A percentile compares a stretch with the other conserved stretches of the same genome.
Conservation (phyloP, 2,113 vertebrate species). For the Sylvilagus bachmani region DNA sequence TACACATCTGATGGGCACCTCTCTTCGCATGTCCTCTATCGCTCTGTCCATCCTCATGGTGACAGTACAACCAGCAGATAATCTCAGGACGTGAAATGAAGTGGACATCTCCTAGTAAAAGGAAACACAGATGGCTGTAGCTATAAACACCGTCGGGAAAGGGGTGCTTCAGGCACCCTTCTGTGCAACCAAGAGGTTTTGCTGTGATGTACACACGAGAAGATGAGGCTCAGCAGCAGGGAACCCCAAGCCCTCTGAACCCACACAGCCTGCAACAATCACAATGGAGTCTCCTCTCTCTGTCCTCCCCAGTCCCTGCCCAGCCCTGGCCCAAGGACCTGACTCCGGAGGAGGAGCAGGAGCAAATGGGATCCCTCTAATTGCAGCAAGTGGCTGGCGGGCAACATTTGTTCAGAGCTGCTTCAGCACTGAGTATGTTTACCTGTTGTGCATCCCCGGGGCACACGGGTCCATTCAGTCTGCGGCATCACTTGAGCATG, state of each 20-base stretch:
- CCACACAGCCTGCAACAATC: not conserved
- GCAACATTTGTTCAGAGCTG: not conserved
- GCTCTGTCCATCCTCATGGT: too few species aligned
- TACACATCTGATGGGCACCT: not conserved
- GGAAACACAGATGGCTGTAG: not conserved
- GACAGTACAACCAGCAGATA: not conserved
- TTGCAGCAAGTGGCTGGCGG: not conserved
- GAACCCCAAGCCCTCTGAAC: not conserved
- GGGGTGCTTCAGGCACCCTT: not conserved
- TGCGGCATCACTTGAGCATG: not conserved
- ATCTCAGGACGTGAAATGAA: not conserved
- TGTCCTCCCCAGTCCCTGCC: not conserved
- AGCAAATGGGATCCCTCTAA: not conserved
- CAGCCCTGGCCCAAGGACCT: not conserved
- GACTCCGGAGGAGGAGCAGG: not conserved
- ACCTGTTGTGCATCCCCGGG: rapidly evolving
- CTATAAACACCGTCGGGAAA: too few species aligned
- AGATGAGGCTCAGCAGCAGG: not conserved
- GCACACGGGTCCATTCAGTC: rapidly evolving
- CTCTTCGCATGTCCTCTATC: not conserved
- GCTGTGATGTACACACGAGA: not conserved
- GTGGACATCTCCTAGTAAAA: not conserved
- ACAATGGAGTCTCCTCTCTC: not conserved
- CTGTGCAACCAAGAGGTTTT: not conserved
- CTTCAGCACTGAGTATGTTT: rapidly evolving